Evolutionary conservation across 2,888 invertebrate genomes (phyloP), one percentile per base, ranked within the genome.

Genomic region (Pseudococcus jackbeardsleyi): DNA sequence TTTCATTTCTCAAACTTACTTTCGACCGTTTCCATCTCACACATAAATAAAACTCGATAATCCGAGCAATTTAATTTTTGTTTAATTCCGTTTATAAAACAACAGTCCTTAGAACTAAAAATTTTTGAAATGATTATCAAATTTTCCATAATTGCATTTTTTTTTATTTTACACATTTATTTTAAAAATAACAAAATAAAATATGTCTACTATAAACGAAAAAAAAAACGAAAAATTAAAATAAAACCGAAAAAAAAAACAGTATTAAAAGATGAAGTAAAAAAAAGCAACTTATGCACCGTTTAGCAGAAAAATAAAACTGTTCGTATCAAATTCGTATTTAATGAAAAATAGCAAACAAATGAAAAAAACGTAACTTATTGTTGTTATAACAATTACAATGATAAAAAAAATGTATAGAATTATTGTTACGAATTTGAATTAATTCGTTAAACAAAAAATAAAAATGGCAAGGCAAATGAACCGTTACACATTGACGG

Each of bases 401-500:
- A 87, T 87, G 68, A 59, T 64, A 85, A 85, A 85, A 26, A 42
- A 87, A 87, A 87, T 48, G 33, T 86, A 54, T 22, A 68, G 86
- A 85, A 85, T 85, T 85, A 85, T 85, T 59, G 59, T 77, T 87
- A 72, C 87, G 87, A 87, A 87, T 87, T 87, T 87, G 22, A 79
- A 87, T 79, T 54, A 50, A 87, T 79, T 87, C 87, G 87, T 87
- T 77, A 39, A 77, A 68, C 68, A 26, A 68, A 86, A 86, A 86
- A 48, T 19, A 54, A 64, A 64, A 87, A 87, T 87, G 87, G 87
- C 87, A 87, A 87, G 87, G 87, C 87, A 79, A 87, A 87, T 79
- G 72, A 79, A 79, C 87, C 87, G 87, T 87, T 87, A 87, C 77
- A 87, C 72, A 87, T 72, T 87, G 87, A 87, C 87, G 87, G 87